Conservation (phyloP, 2,113 vertebrate species). For the Hippotragus niger region DNA sequence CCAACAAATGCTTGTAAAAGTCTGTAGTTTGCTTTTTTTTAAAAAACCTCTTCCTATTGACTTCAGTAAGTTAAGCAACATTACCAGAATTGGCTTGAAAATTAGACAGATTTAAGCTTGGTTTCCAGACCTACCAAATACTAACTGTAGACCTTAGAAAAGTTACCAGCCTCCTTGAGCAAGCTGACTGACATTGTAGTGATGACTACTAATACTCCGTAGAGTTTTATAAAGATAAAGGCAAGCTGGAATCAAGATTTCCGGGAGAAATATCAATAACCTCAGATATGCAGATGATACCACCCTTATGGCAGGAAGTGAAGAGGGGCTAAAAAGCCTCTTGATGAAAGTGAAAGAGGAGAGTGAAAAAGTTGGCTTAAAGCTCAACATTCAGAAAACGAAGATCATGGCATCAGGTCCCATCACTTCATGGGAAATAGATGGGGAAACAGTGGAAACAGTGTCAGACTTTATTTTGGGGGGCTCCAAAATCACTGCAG, state of each 20-base stretch:
- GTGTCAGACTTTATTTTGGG: no score
- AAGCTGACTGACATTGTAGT: not conserved
- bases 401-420: no score
- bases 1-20: not conserved
- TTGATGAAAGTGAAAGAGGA: no score
- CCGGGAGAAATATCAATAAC: no score
- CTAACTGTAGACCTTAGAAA: not conserved
- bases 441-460: no score
- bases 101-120: not conserved
- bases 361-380: no score
- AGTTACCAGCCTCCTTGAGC: not conserved
- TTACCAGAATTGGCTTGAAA: not conserved
- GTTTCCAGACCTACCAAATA: not conserved
- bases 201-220: not conserved
- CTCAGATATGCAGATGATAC: no score
- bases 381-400: no score
- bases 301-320: no score
- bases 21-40: not conserved
- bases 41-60: not conserved
- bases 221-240: not conserved
- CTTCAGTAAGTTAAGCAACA: not conserved
- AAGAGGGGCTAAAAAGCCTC: no score
- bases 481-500: no score
- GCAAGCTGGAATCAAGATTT: not conserved
- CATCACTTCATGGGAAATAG: no score